Evolutionary conservation across 2,113 vertebrate genomes (phyloP).

Genomic region (Chaenogobius annularis): DNA sequence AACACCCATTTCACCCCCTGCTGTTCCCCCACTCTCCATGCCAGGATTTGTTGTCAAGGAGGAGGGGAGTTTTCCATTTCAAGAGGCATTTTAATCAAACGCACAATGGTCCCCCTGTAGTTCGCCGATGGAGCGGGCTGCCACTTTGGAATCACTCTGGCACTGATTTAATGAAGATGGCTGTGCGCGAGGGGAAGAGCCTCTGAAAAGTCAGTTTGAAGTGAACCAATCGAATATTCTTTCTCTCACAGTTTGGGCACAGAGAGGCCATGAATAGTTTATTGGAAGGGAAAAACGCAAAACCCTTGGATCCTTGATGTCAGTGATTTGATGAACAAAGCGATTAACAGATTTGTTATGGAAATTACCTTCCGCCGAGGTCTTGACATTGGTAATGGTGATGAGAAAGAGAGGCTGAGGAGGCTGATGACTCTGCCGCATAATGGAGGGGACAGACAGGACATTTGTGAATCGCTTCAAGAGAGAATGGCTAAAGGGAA

Average conservation of each 20-base stretch:
- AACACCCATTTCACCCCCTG: neutral
- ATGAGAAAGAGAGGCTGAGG: neutral
- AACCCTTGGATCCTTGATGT: neutral
- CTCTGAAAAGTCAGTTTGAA: constrained; percentile 20
- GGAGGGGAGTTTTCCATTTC: constrained; percentile 18
- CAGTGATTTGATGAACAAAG: neutral
- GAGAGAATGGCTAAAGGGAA: no score
- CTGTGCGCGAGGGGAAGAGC: constrained; percentile 23
- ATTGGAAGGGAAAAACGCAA: neutral
- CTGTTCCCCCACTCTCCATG: constrained; percentile 18
- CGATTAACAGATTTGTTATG: neutral
- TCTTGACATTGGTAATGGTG: neutral
- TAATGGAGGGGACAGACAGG: no score
- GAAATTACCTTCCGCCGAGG: neutral
- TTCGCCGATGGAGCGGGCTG: constrained; percentile 29
- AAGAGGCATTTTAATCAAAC: constrained; percentile 50
- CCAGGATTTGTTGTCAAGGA: constrained; percentile 30
- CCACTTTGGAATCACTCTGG: constrained; percentile 42
- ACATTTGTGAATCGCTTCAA: no score
- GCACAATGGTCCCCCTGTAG: constrained; percentile 24
- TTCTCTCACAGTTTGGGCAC: neutral
- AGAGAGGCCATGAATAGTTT: neutral
- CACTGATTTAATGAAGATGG: constrained; percentile 50
- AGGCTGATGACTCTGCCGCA: neutral
- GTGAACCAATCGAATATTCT: neutral